A percentile compares a stretch with the other conserved stretches of the same genome.
phyloP scores from a whole-genome alignment of 2,113 vertebrate species.

The Ophthalmolycus amberensis region DNA sequence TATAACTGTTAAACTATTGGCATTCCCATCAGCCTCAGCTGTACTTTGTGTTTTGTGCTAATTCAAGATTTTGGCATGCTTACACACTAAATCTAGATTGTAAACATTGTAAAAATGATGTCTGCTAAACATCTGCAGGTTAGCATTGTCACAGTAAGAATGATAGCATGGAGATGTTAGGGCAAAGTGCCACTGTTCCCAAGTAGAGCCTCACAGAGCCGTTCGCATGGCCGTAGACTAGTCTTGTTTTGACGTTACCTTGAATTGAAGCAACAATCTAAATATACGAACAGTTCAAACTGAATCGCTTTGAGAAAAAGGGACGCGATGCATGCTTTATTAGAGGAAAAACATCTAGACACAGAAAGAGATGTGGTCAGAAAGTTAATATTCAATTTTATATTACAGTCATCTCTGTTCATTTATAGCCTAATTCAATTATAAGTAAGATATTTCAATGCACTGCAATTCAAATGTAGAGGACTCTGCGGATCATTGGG shows the following conservation, averaged over 20 bases:
- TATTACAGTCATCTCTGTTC: neutral
- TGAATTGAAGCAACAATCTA: neutral
- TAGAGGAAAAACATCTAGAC: neutral
- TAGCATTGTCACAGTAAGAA: neutral
- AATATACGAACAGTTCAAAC: neutral
- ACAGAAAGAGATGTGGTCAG: neutral
- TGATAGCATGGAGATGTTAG: neutral
- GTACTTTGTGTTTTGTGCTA: no score
- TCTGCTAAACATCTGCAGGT: neutral
- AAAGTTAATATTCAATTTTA: neutral
- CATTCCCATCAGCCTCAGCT: no score
- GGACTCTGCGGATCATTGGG: neutral
- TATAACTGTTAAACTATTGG: no score
- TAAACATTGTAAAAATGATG: no score
- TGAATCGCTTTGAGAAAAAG: neutral
- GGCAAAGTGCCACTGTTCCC: neutral
- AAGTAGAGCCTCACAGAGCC: neutral
- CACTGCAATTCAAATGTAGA: neutral
- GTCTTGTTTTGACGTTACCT: neutral
- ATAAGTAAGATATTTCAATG: neutral
- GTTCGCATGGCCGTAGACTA: no score
- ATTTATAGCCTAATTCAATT: neutral
- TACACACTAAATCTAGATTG: no score
- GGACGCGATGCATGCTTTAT: neutral
- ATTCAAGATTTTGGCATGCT: no score